Conservation (phyloP, 1,140 invertebrate species). For the Ylistrum balloti region DNA sequence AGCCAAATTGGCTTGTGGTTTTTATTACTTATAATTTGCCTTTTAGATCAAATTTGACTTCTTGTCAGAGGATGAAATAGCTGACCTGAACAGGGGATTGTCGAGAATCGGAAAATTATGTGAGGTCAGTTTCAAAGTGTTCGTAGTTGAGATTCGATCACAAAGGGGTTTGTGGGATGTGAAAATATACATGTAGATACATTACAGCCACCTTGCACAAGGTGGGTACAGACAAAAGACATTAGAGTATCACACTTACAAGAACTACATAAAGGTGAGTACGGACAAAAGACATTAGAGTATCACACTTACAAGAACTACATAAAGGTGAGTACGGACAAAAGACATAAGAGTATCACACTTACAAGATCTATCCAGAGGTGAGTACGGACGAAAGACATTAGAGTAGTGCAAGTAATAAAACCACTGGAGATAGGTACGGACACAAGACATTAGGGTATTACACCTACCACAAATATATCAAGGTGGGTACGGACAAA, state of each 20-base stretch:
- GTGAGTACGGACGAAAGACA: conserved; percentile 86
- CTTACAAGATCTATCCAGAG: no score
- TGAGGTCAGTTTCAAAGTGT: conserved; percentile 43
- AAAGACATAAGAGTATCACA: no score
- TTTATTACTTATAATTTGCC: background rate
- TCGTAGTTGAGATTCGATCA: no score
- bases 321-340: conserved; percentile 86
- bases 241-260: no score
- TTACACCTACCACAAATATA: no score
- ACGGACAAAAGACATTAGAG: conserved; percentile 89
- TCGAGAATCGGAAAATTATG: conserved; percentile 48
- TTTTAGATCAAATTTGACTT: background rate
- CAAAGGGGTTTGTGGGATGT: no score
- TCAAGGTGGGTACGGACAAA: no score
- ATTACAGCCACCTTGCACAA: no score
- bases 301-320: conserved; percentile 99
- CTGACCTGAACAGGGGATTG: conserved; percentile 53
- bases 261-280: no score
- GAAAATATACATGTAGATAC: no score
- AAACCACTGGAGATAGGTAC: conserved; percentile 92
- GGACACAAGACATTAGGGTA: no score
- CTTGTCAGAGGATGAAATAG: conserved; percentile 1
- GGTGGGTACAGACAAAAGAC: no score
- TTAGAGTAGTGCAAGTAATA: conserved; percentile 99
- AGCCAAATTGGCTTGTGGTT: background rate